Evolutionary conservation across 2,113 vertebrate species (phyloP).

Genomic region (Percina caprodes): DNA sequence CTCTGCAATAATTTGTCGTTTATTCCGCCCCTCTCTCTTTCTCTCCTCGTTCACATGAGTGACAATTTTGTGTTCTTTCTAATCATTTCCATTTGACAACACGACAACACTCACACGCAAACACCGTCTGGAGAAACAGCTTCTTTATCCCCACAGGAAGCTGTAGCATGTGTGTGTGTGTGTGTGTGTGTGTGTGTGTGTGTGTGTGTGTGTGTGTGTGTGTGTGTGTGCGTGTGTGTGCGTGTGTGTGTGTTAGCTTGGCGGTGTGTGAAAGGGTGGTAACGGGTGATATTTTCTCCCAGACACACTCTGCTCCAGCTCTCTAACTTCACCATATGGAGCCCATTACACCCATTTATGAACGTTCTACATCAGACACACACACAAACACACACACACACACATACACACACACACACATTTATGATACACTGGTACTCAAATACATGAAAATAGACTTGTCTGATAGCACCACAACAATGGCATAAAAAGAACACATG

Average conservation of each 20-base stretch:
- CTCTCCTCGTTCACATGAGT: neutral
- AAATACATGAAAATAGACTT: constrained; percentile 1
- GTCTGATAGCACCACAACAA: neutral
- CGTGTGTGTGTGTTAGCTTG: constrained; percentile 17
- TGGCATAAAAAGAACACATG: constrained; percentile 18
- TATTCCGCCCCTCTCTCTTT: neutral
- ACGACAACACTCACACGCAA: constrained; percentile 36
- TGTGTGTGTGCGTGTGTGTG: constrained; percentile 25
- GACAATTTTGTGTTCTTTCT: constrained; percentile 29
- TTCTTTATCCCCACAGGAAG: constrained; percentile 49
- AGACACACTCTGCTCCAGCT: constrained; percentile 53
- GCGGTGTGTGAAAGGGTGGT: constrained; percentile 49
- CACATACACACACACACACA: neutral
- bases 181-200: constrained; percentile 29
- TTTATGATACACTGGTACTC: neutral
- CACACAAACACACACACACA: neutral
- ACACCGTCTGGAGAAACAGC: constrained; percentile 45
- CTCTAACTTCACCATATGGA: constrained; percentile 61
- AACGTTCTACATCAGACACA: constrained; percentile 24
- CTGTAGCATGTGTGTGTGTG: constrained; percentile 1
- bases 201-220: neutral
- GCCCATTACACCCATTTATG: constrained; percentile 55
- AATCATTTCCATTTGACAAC: constrained; percentile 55
- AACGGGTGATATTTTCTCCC: constrained; percentile 60
- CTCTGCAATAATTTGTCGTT: too few species aligned